Evolutionary conservation across 1,140 invertebrate genomes (phyloP).

Genomic region (Drosophila pectinifera): DNA sequence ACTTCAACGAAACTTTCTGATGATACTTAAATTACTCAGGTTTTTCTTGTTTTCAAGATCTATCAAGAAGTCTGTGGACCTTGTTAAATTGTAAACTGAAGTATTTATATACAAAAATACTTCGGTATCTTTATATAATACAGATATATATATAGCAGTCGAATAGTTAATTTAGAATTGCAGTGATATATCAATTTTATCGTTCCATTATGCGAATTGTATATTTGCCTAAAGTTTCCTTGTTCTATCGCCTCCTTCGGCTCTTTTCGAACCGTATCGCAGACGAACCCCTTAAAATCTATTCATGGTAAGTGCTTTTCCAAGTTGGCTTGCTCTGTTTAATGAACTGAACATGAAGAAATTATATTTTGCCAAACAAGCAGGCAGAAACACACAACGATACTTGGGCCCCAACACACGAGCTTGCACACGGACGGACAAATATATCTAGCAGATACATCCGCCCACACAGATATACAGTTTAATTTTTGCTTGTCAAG

Average conservation of each 20-base stretch:
- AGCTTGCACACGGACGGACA: slow-evolving; percentile 16
- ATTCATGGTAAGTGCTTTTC: slow-evolving; percentile 62
- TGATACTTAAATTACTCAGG: too few species aligned
- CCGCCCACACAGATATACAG: slow-evolving; percentile 55
- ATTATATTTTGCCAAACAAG: slow-evolving; percentile 78
- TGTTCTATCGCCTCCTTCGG: neutral
- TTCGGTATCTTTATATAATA: slow-evolving; percentile 9
- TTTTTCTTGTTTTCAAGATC: neutral
- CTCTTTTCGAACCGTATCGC: slow-evolving; percentile 1
- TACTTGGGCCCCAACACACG: slow-evolving; percentile 13
- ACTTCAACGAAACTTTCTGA: too few species aligned
- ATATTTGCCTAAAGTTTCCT: slow-evolving; percentile 39
- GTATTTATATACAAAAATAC: neutral
- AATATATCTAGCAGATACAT: slow-evolving; percentile 40
- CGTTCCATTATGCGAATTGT: slow-evolving; percentile 42
- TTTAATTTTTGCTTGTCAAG: slow-evolving; percentile 84
- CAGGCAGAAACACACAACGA: slow-evolving; percentile 29
- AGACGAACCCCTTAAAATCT: slow-evolving; percentile 42
- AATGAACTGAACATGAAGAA: slow-evolving; percentile 78
- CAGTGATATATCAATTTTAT: slow-evolving; percentile 22
- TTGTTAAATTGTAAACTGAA: neutral
- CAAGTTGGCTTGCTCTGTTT: slow-evolving; percentile 71
- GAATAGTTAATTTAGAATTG: slow-evolving; percentile 36
- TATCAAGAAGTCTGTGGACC: neutral
- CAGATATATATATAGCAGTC: slow-evolving; percentile 18